Evolutionary conservation across 2,113 vertebrate genomes (phyloP).

Genomic region (Caracal caracal): DNA sequence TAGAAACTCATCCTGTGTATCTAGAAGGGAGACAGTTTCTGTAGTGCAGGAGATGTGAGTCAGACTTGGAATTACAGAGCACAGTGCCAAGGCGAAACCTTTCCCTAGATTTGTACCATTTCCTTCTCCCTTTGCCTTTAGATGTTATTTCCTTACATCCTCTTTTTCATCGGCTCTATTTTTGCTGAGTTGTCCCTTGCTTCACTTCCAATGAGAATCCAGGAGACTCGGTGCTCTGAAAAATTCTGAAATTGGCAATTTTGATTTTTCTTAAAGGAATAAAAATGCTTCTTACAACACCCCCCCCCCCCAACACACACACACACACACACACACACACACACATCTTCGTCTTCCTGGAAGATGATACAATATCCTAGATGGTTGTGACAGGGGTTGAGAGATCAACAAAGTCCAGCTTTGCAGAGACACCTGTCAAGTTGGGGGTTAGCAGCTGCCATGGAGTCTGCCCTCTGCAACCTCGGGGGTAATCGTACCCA

Average conservation of each 20-base stretch:
- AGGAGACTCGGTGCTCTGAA: background rate
- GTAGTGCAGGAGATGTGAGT: background rate
- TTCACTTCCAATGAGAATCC: background rate
- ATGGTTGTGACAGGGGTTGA: background rate
- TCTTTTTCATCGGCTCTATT: background rate
- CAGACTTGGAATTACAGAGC: background rate
- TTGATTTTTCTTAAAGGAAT: slow-evolving; percentile 27
- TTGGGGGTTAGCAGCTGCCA: background rate
- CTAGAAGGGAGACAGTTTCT: background rate
- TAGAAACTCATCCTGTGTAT: background rate
- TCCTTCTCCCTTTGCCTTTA: background rate
- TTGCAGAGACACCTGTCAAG: background rate
- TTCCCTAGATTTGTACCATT: background rate
- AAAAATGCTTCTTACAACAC: background rate
- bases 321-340: background rate
- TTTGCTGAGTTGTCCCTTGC: slow-evolving; percentile 14
- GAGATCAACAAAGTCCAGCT: background rate
- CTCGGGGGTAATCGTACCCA: too few relatives aligned
- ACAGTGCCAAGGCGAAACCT: background rate
- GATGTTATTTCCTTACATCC: background rate
- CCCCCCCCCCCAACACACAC: too few relatives aligned
- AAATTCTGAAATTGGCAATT: slow-evolving; percentile 8
- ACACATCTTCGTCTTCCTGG: background rate
- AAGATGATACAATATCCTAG: background rate
- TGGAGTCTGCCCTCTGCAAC: background rate